phyloP scores from a whole-genome alignment of 2,888 invertebrate genomes.

The Scrobipalpa atriplicella region DNA sequence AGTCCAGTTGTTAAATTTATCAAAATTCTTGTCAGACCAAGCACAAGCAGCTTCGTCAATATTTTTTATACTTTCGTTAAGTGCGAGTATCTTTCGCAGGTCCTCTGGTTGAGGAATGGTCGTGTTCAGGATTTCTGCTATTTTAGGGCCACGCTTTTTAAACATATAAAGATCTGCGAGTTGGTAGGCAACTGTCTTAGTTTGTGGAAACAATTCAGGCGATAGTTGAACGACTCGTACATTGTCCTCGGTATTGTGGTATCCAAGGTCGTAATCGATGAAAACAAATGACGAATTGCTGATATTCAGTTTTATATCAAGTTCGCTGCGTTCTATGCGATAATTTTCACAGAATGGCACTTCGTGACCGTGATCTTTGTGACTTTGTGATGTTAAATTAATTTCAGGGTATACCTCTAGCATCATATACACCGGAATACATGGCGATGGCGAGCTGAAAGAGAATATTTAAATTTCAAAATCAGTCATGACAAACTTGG shows the following conservation, averaged over 20 bases:
- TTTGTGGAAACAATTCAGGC: neutral
- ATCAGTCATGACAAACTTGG: too few relatives aligned
- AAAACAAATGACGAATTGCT: conserved; percentile 41
- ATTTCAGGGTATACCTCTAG: neutral
- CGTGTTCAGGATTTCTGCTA: conserved; percentile 14
- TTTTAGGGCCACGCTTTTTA: conserved; percentile 29
- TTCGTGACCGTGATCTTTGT: too few relatives aligned
- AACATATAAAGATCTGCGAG: conserved; percentile 28
- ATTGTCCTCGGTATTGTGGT: neutral
- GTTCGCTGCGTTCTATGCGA: neutral
- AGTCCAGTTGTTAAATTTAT: conserved; percentile 26
- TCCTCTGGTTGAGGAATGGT: conserved; percentile 16
- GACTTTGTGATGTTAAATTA: neutral
- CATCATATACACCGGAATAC: neutral
- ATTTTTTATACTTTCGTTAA: conserved; percentile 17
- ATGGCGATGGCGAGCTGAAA: neutral
- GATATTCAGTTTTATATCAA: neutral
- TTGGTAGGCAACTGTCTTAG: conserved; percentile 5
- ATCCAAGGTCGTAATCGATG: conserved; percentile 46
- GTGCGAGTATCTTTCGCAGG: conserved; percentile 23
- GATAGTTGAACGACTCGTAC: neutral
- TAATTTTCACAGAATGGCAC: neutral
- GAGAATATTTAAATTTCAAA: neutral
- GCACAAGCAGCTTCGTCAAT: conserved; percentile 39
- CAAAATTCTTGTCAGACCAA: conserved; percentile 27